Base-by-base conservation (phyloP, 2,113 vertebrate genomes). In the Eurypyga helias region DNA sequence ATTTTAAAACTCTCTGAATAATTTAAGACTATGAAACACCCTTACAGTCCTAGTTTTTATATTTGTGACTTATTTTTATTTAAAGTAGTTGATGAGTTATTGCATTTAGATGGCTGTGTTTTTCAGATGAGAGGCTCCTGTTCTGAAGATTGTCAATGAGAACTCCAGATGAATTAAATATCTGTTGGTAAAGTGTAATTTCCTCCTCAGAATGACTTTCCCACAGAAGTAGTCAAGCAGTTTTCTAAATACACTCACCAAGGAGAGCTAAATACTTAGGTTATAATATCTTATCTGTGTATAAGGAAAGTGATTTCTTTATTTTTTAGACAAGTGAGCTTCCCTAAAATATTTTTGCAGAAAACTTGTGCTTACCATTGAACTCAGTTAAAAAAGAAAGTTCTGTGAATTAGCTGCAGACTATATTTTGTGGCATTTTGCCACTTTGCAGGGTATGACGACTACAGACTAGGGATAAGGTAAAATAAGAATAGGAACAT, bases 391-490 rank as follows among this genome's bases (percentile, higher is more conserved):
- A 86, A 36, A 69, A 17, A 71, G 64, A 54, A 64, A 3, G 3
- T 83, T 72, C 29, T 66, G 10, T n/a, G 49, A 17, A 4, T 71
- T 45, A 67, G 25, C 52, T 79, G 36, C 25, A 71, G 46, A 46
- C 41, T 29, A 84, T 11, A 3, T 82, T 87, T 82, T 78, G 17
- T 58, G 18, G 6, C 1, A 4, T 58, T 71, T 54, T 38, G 8
- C 4, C 8, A 43, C 9, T 64, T 79, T 26, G 4, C 17, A 72
- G 43, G 2, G 8, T 7, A 11, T 49, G 28, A 90, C 66, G n/a
- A 49, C 57, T 61, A 70, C 4, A 61, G 49, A 69, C 4, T 34
- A 10, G 3, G 2, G 6, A 41, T 49, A 82, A 54, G 0, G 0
- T 31, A 65, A 64, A 91, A 36, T 34, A 66, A 57, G 25, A 77